These are phyloP conservation scores for Tetragnatha versicolor DNA, from an alignment of 1,140 invertebrate genomes.

Conservation along the genomic window DNA sequence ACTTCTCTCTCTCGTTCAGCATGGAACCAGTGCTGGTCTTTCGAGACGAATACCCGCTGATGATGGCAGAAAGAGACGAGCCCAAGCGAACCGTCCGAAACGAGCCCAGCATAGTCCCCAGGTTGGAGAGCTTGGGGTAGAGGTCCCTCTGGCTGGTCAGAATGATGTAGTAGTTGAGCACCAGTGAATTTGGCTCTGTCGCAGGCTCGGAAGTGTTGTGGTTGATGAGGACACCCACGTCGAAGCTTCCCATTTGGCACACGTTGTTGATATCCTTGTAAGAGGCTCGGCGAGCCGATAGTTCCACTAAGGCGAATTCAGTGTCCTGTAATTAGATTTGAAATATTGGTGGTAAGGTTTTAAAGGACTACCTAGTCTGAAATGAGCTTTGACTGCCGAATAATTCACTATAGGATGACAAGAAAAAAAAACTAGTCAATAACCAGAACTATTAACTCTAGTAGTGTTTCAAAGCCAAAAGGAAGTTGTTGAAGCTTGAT, in stretches of 20 bases:
- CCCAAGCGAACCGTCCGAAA: constrained; percentile 54
- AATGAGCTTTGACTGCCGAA: too few relatives aligned
- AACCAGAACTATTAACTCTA: too few relatives aligned
- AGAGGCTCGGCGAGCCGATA: constrained; percentile 69
- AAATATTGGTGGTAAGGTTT: not conserved
- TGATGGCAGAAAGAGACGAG: not conserved
- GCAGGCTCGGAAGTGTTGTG: constrained; percentile 61
- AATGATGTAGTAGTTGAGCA: constrained; percentile 77
- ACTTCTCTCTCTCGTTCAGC: constrained; percentile 21
- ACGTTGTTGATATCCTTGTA: constrained; percentile 72
- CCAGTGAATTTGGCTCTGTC: constrained; percentile 64
- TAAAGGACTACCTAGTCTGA: not conserved
- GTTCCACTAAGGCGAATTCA: constrained; percentile 70
- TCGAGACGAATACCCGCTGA: constrained; percentile 42
- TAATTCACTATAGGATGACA: not conserved
- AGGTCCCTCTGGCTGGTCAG: constrained; percentile 74
- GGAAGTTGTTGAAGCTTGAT: too few relatives aligned
- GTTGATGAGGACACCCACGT: constrained; percentile 74
- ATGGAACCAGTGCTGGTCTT: constrained; percentile 47
- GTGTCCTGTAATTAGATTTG: constrained; percentile 59
- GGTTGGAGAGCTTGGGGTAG: constrained; percentile 72
- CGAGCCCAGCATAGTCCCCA: constrained; percentile 19
- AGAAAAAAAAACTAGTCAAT: not conserved
- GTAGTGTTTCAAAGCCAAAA: not conserved
- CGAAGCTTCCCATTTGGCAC: constrained; percentile 74